A percentile compares a stretch with the other conserved stretches of the same genome.
Conservation (phyloP, 1,140 invertebrate genomes). For the Drosophila mayri region DNA sequence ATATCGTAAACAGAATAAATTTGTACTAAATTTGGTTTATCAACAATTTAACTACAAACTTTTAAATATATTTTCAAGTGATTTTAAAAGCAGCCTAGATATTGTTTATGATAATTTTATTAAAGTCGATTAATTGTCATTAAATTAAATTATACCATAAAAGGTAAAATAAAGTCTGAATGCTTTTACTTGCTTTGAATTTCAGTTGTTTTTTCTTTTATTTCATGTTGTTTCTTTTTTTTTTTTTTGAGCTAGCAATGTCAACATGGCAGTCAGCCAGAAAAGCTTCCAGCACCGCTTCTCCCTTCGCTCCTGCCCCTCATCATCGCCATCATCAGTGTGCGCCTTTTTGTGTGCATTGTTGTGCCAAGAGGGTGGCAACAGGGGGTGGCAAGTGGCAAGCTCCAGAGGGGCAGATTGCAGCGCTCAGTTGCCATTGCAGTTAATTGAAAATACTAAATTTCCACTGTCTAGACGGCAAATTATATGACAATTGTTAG, state of each 20-base stretch:
- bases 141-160: too few species aligned
- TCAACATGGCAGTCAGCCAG: constrained; percentile 68
- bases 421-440: constrained; percentile 61
- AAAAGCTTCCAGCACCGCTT: constrained; percentile 24
- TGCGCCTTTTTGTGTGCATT: constrained; percentile 79
- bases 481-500: constrained; percentile 85
- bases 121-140: too few species aligned
- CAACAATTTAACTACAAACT: neutral
- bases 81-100: neutral
- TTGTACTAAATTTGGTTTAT: neutral
- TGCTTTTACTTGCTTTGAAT: neutral
- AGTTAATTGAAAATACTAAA: constrained; percentile 85
- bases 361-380: constrained; percentile 42
- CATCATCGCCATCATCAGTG: constrained; percentile 45
- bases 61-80: neutral
- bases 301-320: neutral
- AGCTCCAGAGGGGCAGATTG: constrained; percentile 4
- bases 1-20: neutral
- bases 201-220: constrained; percentile 30
- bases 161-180: constrained; percentile 5
- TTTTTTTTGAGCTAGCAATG: constrained; percentile 46
- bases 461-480: constrained; percentile 84
- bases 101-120: neutral
- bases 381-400: constrained; percentile 8
- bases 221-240: constrained; percentile 1